Conservation (phyloP, 2,797 vertebrate species). For the Eulemur mongoz region DNA sequence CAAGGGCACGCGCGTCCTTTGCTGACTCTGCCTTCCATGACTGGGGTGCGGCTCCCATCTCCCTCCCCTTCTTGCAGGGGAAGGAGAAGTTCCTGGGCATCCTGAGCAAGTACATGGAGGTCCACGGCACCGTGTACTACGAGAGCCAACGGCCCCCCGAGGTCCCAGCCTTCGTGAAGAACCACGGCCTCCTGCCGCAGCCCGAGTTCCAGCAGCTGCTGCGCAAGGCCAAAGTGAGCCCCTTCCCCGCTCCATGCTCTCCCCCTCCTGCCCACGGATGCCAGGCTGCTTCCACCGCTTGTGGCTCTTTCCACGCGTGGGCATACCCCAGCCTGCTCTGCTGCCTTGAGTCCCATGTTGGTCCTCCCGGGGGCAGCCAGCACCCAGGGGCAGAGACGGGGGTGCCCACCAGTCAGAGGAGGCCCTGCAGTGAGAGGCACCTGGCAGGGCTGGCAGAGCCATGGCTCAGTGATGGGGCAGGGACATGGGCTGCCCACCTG, state of each 20-base stretch:
- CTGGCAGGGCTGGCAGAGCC: neutral
- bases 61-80: slow-evolving; percentile 85
- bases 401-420: neutral
- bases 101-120: slow-evolving; percentile 96
- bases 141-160: slow-evolving; percentile 95
- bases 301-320: accelerated
- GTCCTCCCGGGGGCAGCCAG: neutral
- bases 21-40: neutral
- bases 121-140: slow-evolving; percentile 97
- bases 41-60: neutral
- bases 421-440: neutral
- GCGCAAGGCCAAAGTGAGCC: slow-evolving; percentile 92
- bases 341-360: neutral
- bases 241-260: accelerated
- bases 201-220: slow-evolving; percentile 97
- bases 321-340: neutral
- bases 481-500: neutral
- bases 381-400: neutral
- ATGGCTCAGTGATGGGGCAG: neutral
- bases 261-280: accelerated
- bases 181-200: slow-evolving; percentile 97
- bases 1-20: accelerated
- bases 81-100: slow-evolving; percentile 94
- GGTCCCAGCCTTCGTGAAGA: slow-evolving; percentile 96
- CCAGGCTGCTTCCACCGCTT: accelerated